Evolutionary conservation across 2,113 vertebrate species (phyloP).

Genomic region (Gavia stellata): DNA sequence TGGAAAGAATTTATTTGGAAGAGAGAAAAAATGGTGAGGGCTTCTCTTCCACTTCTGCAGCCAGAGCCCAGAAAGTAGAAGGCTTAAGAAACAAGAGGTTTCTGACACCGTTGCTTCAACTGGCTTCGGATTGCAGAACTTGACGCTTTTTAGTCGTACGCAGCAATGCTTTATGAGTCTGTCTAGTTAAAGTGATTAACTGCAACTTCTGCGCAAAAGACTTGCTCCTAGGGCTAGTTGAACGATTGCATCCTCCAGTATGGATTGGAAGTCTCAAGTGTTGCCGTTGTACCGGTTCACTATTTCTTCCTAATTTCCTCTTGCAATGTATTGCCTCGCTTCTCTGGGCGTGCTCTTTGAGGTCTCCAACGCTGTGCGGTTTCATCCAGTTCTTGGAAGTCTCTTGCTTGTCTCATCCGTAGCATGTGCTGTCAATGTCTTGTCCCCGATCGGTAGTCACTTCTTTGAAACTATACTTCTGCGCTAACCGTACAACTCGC

Average conservation of each 20-base stretch:
- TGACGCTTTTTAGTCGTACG: neutral
- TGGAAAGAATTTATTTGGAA: neutral
- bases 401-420: neutral
- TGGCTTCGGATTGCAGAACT: neutral
- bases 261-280: neutral
- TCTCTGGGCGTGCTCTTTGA: neutral
- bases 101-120: neutral
- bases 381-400: neutral
- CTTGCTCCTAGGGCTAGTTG: neutral
- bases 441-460: neutral
- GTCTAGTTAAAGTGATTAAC: neutral
- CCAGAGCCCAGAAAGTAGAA: neutral
- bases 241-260: neutral
- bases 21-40: neutral
- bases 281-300: neutral
- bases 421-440: neutral
- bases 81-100: neutral
- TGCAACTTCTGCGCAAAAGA: neutral
- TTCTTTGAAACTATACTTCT: neutral
- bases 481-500: fast-evolving
- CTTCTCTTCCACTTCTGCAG: neutral
- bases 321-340: neutral
- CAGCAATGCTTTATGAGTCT: neutral
- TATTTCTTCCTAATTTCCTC: neutral
- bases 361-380: neutral